Base-by-base conservation (phyloP, 2,797 vertebrate species). In the Eleutherodactylus coqui region DNA sequence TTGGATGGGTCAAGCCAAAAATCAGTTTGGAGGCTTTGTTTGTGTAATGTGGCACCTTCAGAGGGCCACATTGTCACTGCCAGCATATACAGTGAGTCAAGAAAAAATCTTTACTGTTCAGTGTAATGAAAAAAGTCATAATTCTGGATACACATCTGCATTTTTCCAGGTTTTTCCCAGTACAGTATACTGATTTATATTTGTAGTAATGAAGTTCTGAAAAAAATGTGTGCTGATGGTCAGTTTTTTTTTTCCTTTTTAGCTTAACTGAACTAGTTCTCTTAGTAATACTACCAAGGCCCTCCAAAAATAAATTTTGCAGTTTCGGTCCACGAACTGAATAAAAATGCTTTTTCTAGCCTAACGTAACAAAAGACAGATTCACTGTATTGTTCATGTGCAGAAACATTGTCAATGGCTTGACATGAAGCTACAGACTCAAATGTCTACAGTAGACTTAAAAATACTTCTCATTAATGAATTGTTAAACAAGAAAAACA, bases 401-500 rank as follows among this genome's bases (percentile, higher is more conserved):
- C 24, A 70, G 67, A 41, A 41, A 70, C 36, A 41, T 32, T 64
- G 67, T 29, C 70, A 45, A 38, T 69, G 62, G 62, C 29, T 34
- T 34, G 6, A 69, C 32, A 69, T 38, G 32, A 10, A 45, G 16
- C 27, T 27, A 73, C 41, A 70, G 36, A 70, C 67, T 70, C 67
- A 41, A 69, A 69, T 36, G 34, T 60, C 13, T 78, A 60, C 24
- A 78, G 69, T 60, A 60, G 36, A 75, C 7, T 58, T 58, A n/a
- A 17, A 43, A n/a, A 73, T 67, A 41, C 49, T 51, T 36, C 49
- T 47, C 6, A 36, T 58, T 36, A 70, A 41, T 36, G 4, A 45
- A 45, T 38, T 38, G 36, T 34, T n/a, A n/a, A n/a, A 72, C 69
- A 85, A 58, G 36, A 10, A 60, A n/a, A 80, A 38, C n/a, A n/a